Conservation (phyloP, 2,113 vertebrate species). For the Ctenomys sociabilis region DNA sequence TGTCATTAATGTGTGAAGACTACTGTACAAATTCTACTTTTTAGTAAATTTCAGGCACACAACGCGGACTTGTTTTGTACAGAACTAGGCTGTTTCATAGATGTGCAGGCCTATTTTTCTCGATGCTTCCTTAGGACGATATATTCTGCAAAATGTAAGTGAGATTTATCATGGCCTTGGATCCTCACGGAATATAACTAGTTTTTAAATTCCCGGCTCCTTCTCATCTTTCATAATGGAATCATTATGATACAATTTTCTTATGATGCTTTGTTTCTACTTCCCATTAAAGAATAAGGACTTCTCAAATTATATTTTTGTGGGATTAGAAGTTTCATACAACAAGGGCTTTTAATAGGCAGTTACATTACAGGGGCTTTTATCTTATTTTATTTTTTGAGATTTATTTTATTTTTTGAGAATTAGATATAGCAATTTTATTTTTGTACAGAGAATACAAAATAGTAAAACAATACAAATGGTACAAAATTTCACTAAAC, state of each 20-base stretch:
- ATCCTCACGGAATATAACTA: neutral
- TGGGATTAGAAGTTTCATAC: neutral
- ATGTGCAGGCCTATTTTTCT: neutral
- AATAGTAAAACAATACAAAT: too few species aligned
- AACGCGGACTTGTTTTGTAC: neutral
- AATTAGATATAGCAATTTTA: too few species aligned
- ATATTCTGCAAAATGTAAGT: neutral
- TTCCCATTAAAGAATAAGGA: conserved; percentile 9
- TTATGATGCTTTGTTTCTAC: neutral
- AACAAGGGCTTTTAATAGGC: neutral
- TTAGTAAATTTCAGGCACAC: neutral
- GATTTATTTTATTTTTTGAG: too few species aligned
- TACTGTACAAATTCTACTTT: neutral
- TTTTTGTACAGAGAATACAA: too few species aligned
- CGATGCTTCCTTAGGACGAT: neutral
- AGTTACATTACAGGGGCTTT: neutral
- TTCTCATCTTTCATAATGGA: neutral
- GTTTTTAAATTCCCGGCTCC: neutral
- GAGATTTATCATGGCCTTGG: neutral
- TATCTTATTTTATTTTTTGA: too few species aligned
- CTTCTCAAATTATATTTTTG: neutral
- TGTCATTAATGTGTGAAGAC: neutral
- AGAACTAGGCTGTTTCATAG: neutral
- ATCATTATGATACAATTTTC: neutral
- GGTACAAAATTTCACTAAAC: too few species aligned